Conservation (phyloP, 2,888 invertebrate genomes). For the Drosophila stalkeri region DNA sequence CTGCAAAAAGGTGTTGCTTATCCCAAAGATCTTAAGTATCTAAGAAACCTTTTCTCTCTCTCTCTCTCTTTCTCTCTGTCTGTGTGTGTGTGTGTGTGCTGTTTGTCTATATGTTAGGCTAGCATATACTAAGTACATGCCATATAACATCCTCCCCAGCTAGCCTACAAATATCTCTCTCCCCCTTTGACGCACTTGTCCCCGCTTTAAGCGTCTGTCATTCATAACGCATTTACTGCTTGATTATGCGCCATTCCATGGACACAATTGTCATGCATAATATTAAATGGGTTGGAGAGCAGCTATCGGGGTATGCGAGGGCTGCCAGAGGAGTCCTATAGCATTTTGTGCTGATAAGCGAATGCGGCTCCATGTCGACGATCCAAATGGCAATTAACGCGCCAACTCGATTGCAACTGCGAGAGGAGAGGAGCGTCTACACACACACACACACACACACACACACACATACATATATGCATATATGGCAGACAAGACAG, state of each 20-base stretch:
- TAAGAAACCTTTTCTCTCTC: neutral
- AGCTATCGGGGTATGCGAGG: neutral
- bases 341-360: conserved; percentile 46
- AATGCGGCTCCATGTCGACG: conserved; percentile 52
- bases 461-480: neutral
- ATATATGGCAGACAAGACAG: conserved; percentile 40
- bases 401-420: conserved; percentile 72
- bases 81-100: conserved; percentile 6
- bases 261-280: conserved; percentile 73
- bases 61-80: conserved; percentile 5
- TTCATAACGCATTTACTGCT: conserved; percentile 51
- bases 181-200: conserved; percentile 5
- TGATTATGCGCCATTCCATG: conserved; percentile 70
- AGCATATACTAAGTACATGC: conserved; percentile 2
- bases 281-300: conserved; percentile 45
- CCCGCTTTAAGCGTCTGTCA: conserved; percentile 33
- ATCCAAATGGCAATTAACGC: conserved; percentile 75
- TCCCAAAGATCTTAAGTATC: conserved; percentile 32
- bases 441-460: neutral
- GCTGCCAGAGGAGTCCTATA: neutral
- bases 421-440: conserved; percentile 12
- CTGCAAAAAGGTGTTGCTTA: conserved; percentile 23
- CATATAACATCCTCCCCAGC: neutral
- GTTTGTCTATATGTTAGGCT: conserved; percentile 1
- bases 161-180: neutral